Conservation (phyloP, 2,797 vertebrate genomes). For the Chiroxiphia lanceolata region DNA sequence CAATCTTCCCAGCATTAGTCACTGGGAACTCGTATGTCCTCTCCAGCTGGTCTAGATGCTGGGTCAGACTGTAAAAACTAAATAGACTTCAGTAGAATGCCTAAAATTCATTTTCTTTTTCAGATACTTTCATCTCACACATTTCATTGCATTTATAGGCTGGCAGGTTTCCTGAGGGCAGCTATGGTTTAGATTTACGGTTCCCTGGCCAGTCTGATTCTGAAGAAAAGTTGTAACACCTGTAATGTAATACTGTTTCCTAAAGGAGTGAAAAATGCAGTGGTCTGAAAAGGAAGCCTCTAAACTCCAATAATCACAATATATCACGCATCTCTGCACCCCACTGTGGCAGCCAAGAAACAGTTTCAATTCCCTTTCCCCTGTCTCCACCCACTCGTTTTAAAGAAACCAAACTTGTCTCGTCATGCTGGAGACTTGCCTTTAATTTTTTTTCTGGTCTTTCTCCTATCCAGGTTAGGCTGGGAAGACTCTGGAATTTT, state of each 20-base stretch:
- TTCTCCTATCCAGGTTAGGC: background rate
- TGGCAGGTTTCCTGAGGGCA: conserved; percentile 74
- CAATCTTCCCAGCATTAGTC: conserved; percentile 57
- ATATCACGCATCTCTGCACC: conserved; percentile 2
- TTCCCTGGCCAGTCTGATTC: conserved; percentile 72
- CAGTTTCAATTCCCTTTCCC: background rate
- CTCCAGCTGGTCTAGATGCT: conserved; percentile 31
- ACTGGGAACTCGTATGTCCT: conserved; percentile 41
- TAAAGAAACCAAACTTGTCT: background rate
- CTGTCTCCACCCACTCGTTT: background rate
- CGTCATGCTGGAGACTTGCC: background rate
- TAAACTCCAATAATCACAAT: conserved; percentile 7
- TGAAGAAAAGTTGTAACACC: conserved; percentile 71
- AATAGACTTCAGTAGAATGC: conserved; percentile 74
- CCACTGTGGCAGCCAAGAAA: background rate
- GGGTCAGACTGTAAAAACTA: conserved; percentile 67
- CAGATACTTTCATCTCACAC: conserved; percentile 71
- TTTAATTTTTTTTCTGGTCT: background rate
- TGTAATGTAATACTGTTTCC: conserved; percentile 72
- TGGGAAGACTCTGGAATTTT: background rate
- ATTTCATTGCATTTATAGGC: conserved; percentile 74
- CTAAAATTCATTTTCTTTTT: conserved; percentile 76
- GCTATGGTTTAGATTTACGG: conserved; percentile 74
- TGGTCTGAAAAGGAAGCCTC: conserved; percentile 50
- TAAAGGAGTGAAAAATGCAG: conserved; percentile 55